Conservation (phyloP, 1,140 invertebrate genomes). For the Lasioglossum albipes region DNA sequence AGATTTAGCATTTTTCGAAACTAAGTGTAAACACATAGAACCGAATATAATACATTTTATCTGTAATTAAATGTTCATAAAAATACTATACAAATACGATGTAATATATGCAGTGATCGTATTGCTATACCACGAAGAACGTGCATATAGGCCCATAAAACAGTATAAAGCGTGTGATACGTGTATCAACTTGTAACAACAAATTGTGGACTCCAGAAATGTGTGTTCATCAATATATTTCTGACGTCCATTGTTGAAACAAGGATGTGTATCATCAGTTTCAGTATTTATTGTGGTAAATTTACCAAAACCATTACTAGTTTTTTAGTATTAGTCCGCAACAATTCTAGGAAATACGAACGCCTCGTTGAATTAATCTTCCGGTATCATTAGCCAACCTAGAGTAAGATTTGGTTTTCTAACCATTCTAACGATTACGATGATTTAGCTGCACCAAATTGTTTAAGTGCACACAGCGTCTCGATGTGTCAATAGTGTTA, state of each 20-base stretch:
- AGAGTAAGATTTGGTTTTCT: constrained; percentile 34
- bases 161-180: constrained; percentile 22
- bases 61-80: constrained; percentile 49
- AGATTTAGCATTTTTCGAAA: constrained; percentile 64
- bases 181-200: background rate
- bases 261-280: constrained; percentile 46
- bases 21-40: constrained; percentile 50
- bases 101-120: constrained; percentile 13
- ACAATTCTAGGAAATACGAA: constrained; percentile 53
- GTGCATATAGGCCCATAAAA: constrained; percentile 19
- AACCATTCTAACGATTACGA: constrained; percentile 16
- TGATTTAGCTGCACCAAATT: constrained; percentile 67
- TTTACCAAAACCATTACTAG: constrained; percentile 58
- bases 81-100: constrained; percentile 12
- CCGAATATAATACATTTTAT: constrained; percentile 43
- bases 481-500: constrained; percentile 31
- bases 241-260: constrained; percentile 40
- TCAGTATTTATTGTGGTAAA: constrained; percentile 56
- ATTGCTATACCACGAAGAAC: background rate
- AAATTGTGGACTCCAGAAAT: constrained; percentile 31
- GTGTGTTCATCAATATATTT: constrained; percentile 36
- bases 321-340: constrained; percentile 60
- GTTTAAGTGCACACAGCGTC: constrained; percentile 45
- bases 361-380: constrained; percentile 30
- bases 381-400: constrained; percentile 33